These are phyloP conservation scores for Dreissena polymorpha DNA, from an alignment of 1,140 invertebrate species.

Conservation along the genomic window DNA sequence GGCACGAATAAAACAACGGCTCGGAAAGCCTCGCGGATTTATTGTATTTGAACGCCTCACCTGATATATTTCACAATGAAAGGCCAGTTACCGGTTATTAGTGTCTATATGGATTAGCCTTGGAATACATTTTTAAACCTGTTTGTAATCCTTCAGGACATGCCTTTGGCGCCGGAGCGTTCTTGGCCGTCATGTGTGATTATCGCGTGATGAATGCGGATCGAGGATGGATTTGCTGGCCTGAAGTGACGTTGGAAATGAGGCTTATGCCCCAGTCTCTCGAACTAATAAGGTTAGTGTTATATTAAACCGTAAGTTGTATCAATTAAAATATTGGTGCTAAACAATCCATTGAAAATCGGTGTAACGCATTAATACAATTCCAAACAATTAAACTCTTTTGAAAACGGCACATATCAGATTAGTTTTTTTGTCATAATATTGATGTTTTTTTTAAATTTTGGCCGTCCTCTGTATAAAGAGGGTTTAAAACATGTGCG, in stretches of 20 bases:
- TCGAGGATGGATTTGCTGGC: conserved; percentile 62
- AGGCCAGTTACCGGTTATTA: too few relatives aligned
- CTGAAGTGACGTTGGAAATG: conserved; percentile 27
- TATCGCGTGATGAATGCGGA: conserved; percentile 63
- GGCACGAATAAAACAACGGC: too few relatives aligned
- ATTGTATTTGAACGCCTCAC: too few relatives aligned
- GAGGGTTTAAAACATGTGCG: too few relatives aligned
- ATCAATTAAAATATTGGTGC: background rate
- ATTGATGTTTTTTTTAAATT: too few relatives aligned
- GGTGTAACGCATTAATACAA: background rate
- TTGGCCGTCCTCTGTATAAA: too few relatives aligned
- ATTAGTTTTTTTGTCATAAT: background rate
- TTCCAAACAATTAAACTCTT: background rate
- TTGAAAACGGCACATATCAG: background rate
- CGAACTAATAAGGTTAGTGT: conserved; percentile 12
- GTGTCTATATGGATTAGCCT: too few relatives aligned
- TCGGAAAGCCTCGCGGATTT: too few relatives aligned
- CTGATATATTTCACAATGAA: too few relatives aligned
- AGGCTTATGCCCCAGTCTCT: background rate
- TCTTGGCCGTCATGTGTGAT: conserved; percentile 62
- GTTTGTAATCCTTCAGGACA: conserved; percentile 50
- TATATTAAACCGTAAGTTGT: background rate
- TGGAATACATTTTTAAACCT: too few relatives aligned
- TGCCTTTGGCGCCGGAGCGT: conserved; percentile 62
- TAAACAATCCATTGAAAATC: background rate